Base-by-base conservation (phyloP, 2,888 invertebrate genomes). In the Latheticus oryzae region DNA sequence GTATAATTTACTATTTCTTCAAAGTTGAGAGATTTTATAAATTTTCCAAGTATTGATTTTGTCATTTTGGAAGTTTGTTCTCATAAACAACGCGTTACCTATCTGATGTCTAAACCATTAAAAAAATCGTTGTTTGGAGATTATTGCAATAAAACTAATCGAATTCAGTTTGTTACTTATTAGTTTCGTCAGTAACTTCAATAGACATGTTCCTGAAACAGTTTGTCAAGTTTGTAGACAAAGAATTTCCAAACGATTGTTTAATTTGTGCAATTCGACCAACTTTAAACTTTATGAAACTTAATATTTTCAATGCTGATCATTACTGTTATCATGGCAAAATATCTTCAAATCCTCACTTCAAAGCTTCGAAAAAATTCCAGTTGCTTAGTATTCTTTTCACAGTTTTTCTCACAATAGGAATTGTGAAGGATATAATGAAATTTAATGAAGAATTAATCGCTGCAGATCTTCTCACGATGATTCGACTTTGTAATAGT, bases 261-360 rank as follows among this genome's bases (percentile, higher is more conserved):
- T 23, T 40, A 13, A 40, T 43, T 43, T 43, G 43, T 43, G 28
- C 43, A 43, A 28, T 43, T 15, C 26, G 28, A 9, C 28, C 28
- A 9, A 17, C 12, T 8, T 15, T 28, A 17, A 28, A 16, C 16
- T 43, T 43, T 28, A 43, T 15, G 16, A 28, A 43, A 9, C 28
- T 43, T 8, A 23, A 24, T 15, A 40, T 40, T 24, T 40, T 40
- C 40, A 40, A 40, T 12, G 40, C 26, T 15, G 43, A 43, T 43
- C 28, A 28, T 28, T 28, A 28, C 28, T 17, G 43, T 7, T 26
- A 43, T 28, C 28, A 43, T 43, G 11, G n/a, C 13, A 23, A 13
- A 13, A 12, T 40, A 24, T 12, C 24, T 12, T 23, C 24, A 9
- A 40, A 23, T 12, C 23, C 19, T 1, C 40, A 24, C n/a, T 40